Conservation (phyloP, 2,888 invertebrate species). For the Didymodactylos carnosus region DNA sequence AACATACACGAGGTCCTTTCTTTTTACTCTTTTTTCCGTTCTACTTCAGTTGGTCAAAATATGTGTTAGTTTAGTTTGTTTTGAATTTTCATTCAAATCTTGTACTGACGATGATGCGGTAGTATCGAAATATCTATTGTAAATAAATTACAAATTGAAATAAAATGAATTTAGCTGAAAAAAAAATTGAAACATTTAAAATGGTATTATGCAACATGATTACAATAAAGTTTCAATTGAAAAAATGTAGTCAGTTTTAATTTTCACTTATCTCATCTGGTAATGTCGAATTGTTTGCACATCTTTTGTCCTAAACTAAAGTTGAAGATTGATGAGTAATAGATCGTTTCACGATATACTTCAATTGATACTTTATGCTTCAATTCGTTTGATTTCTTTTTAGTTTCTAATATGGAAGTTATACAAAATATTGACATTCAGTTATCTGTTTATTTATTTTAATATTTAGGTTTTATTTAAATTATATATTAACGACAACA, state of each 20-base stretch:
- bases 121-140: too few relatives aligned
- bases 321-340: slow-evolving; percentile 92
- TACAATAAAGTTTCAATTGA: not conserved
- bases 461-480: slow-evolving; percentile 86
- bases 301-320: slow-evolving; percentile 77
- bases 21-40: too few relatives aligned
- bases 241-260: not conserved
- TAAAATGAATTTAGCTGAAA: too few relatives aligned
- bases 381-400: not conserved
- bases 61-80: too few relatives aligned
- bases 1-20: too few relatives aligned
- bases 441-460: slow-evolving; percentile 83
- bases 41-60: too few relatives aligned
- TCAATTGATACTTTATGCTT: not conserved
- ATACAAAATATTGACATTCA: slow-evolving; percentile 75
- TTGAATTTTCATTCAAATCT: too few relatives aligned
- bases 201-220: not conserved
- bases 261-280: slow-evolving; percentile 51
- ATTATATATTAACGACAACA: slow-evolving; percentile 53
- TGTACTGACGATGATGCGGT: too few relatives aligned
- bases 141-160: too few relatives aligned
- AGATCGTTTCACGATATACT: slow-evolving; percentile 61
- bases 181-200: too few relatives aligned
- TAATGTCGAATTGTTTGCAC: slow-evolving; percentile 75
- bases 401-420: slow-evolving; percentile 59